A percentile compares a stretch with the other conserved stretches of the same genome.
Conservation (phyloP, 1,140 invertebrate species). For the Littorina saxatilis region DNA sequence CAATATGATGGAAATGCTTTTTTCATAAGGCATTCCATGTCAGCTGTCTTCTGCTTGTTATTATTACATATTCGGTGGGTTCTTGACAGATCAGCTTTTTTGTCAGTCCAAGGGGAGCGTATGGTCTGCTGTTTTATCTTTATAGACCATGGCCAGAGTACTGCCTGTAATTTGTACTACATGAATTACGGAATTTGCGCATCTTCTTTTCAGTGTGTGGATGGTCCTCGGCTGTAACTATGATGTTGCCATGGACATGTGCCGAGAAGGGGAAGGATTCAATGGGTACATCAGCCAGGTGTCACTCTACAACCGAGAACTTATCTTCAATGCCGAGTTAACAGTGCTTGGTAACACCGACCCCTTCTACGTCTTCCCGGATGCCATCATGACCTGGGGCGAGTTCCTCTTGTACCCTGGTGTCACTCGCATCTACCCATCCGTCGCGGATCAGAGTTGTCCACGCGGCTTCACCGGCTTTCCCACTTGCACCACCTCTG, state of each 20-base stretch:
- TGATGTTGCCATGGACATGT: conserved; percentile 7
- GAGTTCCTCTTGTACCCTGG: conserved; percentile 37
- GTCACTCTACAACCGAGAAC: conserved; percentile 31
- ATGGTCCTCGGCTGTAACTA: conserved; percentile 40
- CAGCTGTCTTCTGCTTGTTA: too few relatives aligned
- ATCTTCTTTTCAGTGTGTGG: conserved; percentile 41
- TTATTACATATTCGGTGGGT: too few relatives aligned
- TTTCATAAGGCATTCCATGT: too few relatives aligned
- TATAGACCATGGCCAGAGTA: too few relatives aligned
- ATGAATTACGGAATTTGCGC: too few relatives aligned
- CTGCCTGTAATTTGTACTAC: too few relatives aligned
- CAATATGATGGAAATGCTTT: too few relatives aligned
- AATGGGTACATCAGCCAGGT: conserved; percentile 42
- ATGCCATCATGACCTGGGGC: conserved; percentile 33
- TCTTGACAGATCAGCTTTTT: too few relatives aligned
- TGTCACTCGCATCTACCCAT: conserved; percentile 34
- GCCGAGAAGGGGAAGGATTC: conserved; percentile 34
- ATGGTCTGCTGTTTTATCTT: too few relatives aligned
- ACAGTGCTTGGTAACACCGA: conserved; percentile 37
- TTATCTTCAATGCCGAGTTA: conserved; percentile 38
- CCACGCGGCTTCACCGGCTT: conserved; percentile 19
- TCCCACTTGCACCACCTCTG: conserved; percentile 18
- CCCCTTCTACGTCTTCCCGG: conserved; percentile 33
- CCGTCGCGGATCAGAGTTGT: conserved; percentile 36
- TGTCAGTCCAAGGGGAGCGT: too few relatives aligned